Base-by-base conservation (phyloP, 1,140 invertebrate genomes). In the Dolichoris vasculosae region DNA sequence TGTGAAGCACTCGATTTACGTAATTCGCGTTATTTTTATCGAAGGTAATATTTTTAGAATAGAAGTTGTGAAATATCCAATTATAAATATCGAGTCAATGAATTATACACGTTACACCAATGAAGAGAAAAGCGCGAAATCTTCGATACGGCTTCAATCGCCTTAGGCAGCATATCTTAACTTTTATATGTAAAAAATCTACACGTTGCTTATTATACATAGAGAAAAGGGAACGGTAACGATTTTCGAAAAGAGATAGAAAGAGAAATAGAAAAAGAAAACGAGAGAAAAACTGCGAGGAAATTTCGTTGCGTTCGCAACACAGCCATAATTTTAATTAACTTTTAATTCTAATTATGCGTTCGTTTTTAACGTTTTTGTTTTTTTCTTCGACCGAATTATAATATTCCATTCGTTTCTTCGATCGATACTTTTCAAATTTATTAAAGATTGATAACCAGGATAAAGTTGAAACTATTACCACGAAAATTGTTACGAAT, bases 131-230 rank as follows among this genome's bases (percentile, higher is more conserved):
- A 46, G 59, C 83, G 59, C 48, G 67, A 63, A 85, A 85, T 64
- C 78, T 63, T 76, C 71, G 64, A 83, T 83, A 51, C 48, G 80
- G 82, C 86, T 87, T 87, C 75, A 85, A 71, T 82, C 80, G 83
- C 83, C 86, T 87, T 87, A 87, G 83, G 83, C 86, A 87, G 80
- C 83, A 85, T 87, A 87, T 87, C 86, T 87, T 71, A 55, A 87
- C 51, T 82, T 87, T 82, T 85, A 59, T 84, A 85, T 82, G 48
- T 85, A 83, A 79, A 67, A 46, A 13, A 69, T 76, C 7, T 82
- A 77, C 64, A 73, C 46, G 77, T 69, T 35, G 79, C 71, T 82
- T 85, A 32, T 51, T 59, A 79, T 79, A 64, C 23, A 55, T 64
- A 69, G 38, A 83, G 51, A 9, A 78, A 67, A 77, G 59, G 55